phyloP scores from a whole-genome alignment of 2,113 vertebrate species.

The Toxotes chatareus region DNA sequence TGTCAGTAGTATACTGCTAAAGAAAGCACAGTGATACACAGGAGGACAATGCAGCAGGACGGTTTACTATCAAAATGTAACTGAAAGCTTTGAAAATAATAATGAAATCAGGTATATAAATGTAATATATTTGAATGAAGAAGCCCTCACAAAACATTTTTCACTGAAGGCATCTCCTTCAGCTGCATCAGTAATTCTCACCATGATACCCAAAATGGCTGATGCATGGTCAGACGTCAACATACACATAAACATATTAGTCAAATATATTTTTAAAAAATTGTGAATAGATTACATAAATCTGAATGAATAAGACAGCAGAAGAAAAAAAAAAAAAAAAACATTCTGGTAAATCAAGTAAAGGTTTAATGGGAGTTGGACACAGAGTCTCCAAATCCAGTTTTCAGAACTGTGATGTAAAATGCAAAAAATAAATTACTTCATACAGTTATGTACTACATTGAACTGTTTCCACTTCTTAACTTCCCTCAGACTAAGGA shows the following conservation, averaged over 20 bases:
- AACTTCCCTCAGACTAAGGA: neutral
- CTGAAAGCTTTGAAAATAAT: neutral
- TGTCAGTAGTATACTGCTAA: slow-evolving; percentile 60
- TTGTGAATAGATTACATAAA: neutral
- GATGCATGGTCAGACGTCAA: neutral
- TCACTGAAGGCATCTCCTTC: neutral
- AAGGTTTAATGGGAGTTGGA: neutral
- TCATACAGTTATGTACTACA: neutral
- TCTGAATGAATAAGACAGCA: neutral
- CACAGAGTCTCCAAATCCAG: neutral
- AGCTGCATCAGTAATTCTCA: neutral
- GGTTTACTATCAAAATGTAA: neutral
- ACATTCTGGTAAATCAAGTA: no score
- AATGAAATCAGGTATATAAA: neutral
- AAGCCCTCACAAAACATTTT: neutral
- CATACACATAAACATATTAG: no score
- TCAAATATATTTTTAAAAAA: neutral
- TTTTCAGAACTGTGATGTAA: no score
- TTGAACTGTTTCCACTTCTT: no score
- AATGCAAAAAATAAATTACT: no score
- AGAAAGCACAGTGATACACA: slow-evolving; percentile 11
- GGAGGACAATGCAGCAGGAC: no score
- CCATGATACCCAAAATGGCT: slow-evolving; percentile 10
- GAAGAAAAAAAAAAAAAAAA: neutral
- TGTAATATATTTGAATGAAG: neutral